Conservation (phyloP, 2,113 vertebrate genomes). For the Hipposideros armiger region DNA sequence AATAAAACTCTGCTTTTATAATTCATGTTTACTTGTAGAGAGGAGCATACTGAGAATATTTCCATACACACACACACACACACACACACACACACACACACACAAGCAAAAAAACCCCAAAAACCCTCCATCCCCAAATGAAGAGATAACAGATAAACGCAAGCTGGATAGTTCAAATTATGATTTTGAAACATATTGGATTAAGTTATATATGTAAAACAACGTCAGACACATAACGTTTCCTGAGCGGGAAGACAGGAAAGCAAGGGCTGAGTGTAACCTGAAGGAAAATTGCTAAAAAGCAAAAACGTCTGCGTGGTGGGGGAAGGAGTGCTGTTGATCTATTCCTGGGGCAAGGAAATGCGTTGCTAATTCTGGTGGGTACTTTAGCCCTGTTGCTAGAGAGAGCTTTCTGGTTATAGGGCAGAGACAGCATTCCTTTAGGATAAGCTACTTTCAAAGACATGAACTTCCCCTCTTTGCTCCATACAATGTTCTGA, state of each 20-base stretch:
- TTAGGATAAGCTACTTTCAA: background rate
- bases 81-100: too few species aligned
- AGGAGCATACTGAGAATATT: background rate
- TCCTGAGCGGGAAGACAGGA: background rate
- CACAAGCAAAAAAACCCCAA: background rate
- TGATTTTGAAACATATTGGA: background rate
- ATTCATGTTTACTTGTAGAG: background rate
- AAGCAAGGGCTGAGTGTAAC: background rate
- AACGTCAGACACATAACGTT: background rate
- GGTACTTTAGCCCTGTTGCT: background rate
- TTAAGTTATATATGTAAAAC: background rate
- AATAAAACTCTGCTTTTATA: background rate
- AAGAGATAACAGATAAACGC: background rate
- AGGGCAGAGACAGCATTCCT: background rate
- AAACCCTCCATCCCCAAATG: rapidly evolving
- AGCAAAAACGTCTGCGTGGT: background rate
- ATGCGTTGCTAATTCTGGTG: background rate
- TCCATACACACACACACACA: background rate
- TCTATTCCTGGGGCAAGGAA: background rate
- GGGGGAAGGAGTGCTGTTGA: background rate
- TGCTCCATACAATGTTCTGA: background rate
- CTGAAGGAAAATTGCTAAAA: background rate
- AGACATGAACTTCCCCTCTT: background rate
- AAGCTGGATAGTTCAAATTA: background rate
- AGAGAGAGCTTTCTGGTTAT: background rate